Evolutionary conservation across 2,888 invertebrate genomes (phyloP), one percentile per base, ranked within the genome.

Genomic region (Lepidocyrtoides sp.): DNA sequence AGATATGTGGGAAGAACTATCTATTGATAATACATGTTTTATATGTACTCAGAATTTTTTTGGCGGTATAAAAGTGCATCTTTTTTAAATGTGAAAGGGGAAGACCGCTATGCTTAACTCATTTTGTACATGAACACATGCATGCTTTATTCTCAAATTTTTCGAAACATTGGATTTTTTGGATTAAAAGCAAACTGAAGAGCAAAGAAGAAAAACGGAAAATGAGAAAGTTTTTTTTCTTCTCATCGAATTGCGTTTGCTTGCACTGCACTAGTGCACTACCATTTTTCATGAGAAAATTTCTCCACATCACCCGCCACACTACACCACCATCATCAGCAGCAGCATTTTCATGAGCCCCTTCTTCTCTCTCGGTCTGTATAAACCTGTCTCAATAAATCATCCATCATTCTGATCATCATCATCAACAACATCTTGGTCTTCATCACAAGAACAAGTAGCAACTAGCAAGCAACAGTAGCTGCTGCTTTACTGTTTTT

Each of bases 321-420:
- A 23, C 57, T n/a, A n/a, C 57, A 20, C 17, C 14, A 66, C 66
- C 66, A 66, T 29, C 69, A 69, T 69, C n/a, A n/a, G n/a, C n/a
- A n/a, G n/a, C n/a, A n/a, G n/a, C 69, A 41, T 69, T 69, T 41
- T 41, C 36, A 17, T 10, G 20, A 41, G 69, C 69, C 63, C 63
- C n/a, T n/a, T n/a, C n/a, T n/a, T n/a, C 63, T 63, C 63, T 63
- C 12, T 69, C 23, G 36, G 36, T 44, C 63, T 84, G 84, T 84
- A 77, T 44, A 51, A 48, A 51, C 69, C 60, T 84, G 84, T 84
- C 84, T 84, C 44, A 84, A 84, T 84, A 84, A 84, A 84, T 84
- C 84, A 84, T 84, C 84, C 84, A 84, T 84, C 84, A 84, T 84
- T 69, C 41, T 41, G 69, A 69, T 69, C 69, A 41, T 69, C 69